Evolutionary conservation across 2,888 invertebrate genomes (phyloP).

Genomic region (Cerastoderma edule): DNA sequence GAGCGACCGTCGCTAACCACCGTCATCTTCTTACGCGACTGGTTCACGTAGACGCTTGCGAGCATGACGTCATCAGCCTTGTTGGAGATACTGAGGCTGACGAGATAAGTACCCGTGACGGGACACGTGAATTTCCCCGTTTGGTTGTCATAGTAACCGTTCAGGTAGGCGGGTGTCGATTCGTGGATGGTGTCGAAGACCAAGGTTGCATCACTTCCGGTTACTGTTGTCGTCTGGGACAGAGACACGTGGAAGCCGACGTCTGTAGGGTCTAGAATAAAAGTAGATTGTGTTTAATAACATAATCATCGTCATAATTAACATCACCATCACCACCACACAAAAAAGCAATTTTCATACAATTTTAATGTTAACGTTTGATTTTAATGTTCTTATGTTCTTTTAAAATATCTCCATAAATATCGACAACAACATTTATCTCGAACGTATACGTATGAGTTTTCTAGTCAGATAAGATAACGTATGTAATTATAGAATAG

Average conservation of each 20-base stretch:
- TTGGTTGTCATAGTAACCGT: not conserved
- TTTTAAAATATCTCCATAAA: too few relatives aligned
- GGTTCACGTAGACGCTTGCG: not conserved
- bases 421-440: too few relatives aligned
- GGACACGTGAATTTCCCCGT: not conserved
- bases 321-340: too few relatives aligned
- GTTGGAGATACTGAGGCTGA: slow-evolving; percentile 1
- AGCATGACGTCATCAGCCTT: not conserved
- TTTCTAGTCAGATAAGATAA: too few relatives aligned
- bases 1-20: slow-evolving; percentile 5
- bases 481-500: too few relatives aligned
- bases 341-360: too few relatives aligned
- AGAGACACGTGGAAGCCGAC: slow-evolving; percentile 15
- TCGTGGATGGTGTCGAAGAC: not conserved
- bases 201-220: not conserved
- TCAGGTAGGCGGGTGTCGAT: not conserved
- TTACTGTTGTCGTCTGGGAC: not conserved
- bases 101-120: slow-evolving; percentile 8
- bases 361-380: too few relatives aligned
- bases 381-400: too few relatives aligned
- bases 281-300: too few relatives aligned
- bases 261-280: slow-evolving; percentile 1
- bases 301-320: too few relatives aligned
- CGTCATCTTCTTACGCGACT: not conserved
- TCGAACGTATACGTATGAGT: too few relatives aligned